Base-by-base conservation (phyloP, 1,140 invertebrate genomes). In the Procambarus virginalis region DNA sequence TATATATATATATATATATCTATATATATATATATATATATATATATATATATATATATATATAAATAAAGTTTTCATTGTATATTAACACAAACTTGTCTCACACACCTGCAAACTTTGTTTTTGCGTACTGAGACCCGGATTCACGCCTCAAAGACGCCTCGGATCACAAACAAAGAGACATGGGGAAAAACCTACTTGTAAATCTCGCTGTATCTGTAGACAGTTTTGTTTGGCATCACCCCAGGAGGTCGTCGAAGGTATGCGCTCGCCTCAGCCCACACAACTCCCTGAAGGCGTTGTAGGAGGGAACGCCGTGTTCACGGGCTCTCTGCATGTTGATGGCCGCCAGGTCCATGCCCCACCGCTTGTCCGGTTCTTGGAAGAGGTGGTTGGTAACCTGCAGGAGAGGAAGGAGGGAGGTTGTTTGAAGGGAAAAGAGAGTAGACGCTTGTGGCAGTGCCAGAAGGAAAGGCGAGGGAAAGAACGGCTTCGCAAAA, bases 151-250 rank as follows among this genome's bases (percentile, higher is more conserved):
- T n/a, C n/a, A n/a, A n/a, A n/a, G n/a, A n/a, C n/a, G n/a, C n/a
- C 34, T 34, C 34, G 34, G 34, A 34, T 34, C 34, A 34, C 34
- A 34, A 34, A 34, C 34, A 34, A 34, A 34, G 34, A 34, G 34
- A 34, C 34, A 34, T 34, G 34, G 34, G n/a, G 34, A 34, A 34
- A 34, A 2, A 94, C 95, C 95, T 93, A 97, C 96, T 96, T 95
- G 93, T 97, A 97, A 93, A 97, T 96, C 10, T 96, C 96, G 60
- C 95, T 94, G 93, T 97, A 97, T 93, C 97, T 95, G 51, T 95
- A 94, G 51, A 98, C 96, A 2, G 97, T 98, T 90, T 97, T 97
- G 93, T 98, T 98, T 9, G 97, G 95, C 97, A 98, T 98, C 60
- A 97, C 96, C 58, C 97, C 91, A 96, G 96, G 68, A 98, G 95